A percentile compares a stretch with the other conserved stretches of the same genome.
Conservation (phyloP, 2,797 vertebrate species). For the Sternarchorhynchus goeldii region DNA sequence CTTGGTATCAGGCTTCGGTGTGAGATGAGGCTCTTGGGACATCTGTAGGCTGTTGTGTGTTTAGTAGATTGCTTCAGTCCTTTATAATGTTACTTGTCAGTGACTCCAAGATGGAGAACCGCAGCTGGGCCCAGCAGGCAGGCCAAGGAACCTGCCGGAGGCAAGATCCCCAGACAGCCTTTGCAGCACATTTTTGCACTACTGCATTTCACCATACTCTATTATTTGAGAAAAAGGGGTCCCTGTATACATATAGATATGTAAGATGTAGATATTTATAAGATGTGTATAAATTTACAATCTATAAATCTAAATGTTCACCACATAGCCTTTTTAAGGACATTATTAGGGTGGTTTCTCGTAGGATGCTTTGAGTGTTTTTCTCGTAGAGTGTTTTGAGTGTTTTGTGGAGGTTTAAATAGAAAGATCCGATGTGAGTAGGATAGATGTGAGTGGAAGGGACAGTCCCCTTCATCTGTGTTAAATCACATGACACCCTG, state of each 20-base stretch:
- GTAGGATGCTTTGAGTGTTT: conserved; percentile 1
- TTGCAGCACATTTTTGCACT: too few species aligned
- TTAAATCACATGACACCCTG: conserved; percentile 39
- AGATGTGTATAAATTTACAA: too few species aligned
- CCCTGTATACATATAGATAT: too few species aligned
- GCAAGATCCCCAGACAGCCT: background rate
- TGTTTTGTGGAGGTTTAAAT: conserved; percentile 12
- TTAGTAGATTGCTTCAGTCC: background rate
- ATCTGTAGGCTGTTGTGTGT: background rate
- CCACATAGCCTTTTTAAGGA: background rate
- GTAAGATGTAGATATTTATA: too few species aligned
- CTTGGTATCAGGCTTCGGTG: background rate
- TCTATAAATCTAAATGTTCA: background rate
- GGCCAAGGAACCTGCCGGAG: too few species aligned
- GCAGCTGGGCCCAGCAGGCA: too few species aligned
- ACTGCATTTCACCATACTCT: too few species aligned
- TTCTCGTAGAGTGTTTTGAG: conserved; percentile 26
- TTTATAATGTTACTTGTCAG: background rate
- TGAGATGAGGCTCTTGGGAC: background rate
- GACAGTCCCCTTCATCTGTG: conserved; percentile 5
- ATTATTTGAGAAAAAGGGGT: too few species aligned
- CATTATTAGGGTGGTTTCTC: background rate
- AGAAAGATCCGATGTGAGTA: conserved; percentile 1
- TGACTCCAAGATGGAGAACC: too few species aligned
- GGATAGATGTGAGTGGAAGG: conserved; percentile 11